Evolutionary conservation across 2,888 invertebrate genomes (phyloP).

Genomic region (Pharmacophagus antenor): DNA sequence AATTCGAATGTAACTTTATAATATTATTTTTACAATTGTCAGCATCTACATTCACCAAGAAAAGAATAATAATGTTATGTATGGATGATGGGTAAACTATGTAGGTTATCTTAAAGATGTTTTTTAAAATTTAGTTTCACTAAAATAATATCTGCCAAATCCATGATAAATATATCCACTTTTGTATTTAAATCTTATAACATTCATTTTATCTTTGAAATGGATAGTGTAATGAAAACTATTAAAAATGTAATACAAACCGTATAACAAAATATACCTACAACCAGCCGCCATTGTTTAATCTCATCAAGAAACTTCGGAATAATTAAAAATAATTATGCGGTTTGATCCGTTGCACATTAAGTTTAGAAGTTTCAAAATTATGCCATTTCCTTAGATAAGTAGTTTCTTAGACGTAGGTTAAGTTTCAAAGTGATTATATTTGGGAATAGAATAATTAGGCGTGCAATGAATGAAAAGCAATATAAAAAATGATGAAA

Average conservation of each 20-base stretch:
- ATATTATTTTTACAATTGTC: background rate
- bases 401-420: conserved; percentile 33
- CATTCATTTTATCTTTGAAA: too few relatives aligned
- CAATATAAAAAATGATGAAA: conserved; percentile 30
- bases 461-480: conserved; percentile 31
- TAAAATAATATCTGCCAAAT: too few relatives aligned
- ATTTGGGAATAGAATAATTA: conserved; percentile 21
- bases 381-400: conserved; percentile 50
- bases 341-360: conserved; percentile 24
- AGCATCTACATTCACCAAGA: background rate
- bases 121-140: too few relatives aligned
- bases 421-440: conserved; percentile 33
- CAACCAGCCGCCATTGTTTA: background rate
- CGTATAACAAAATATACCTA: background rate
- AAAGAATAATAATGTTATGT: too few relatives aligned
- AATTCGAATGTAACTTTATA: background rate
- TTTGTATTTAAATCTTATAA: too few relatives aligned
- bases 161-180: too few relatives aligned
- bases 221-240: background rate
- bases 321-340: conserved; percentile 31
- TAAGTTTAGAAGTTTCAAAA: conserved; percentile 39
- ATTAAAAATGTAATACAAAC: background rate
- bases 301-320: conserved; percentile 6
- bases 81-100: too few relatives aligned
- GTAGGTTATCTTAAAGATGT: too few relatives aligned